Conservation (phyloP, 1,140 invertebrate genomes). For the Anastrepha obliqua region DNA sequence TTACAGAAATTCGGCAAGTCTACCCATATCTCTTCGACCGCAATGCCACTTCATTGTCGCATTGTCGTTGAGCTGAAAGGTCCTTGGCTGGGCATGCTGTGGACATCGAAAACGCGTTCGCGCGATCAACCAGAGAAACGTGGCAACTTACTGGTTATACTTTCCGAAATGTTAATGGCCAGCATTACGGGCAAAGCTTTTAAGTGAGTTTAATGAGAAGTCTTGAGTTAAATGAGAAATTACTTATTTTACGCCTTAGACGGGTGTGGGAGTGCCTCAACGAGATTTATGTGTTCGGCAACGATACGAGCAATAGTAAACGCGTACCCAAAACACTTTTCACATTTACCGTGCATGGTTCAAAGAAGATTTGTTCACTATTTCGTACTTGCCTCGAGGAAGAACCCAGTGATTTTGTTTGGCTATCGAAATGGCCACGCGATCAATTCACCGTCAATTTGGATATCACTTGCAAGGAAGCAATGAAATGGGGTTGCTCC, state of each 20-base stretch:
- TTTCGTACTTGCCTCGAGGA: constrained; percentile 54
- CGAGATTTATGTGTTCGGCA: constrained; percentile 56
- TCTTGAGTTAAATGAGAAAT: neutral
- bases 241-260: neutral
- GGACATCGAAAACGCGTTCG: constrained; percentile 52
- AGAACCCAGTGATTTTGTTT: constrained; percentile 44
- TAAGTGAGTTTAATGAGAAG: constrained; percentile 41
- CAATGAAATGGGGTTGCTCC: constrained; percentile 57
- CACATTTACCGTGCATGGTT: constrained; percentile 55
- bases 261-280: constrained; percentile 55
- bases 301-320: constrained; percentile 55
- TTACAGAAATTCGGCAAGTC: constrained; percentile 55
- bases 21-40: constrained; percentile 29
- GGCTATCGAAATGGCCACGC: constrained; percentile 55
- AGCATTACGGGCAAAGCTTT: constrained; percentile 51
- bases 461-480: constrained; percentile 55
- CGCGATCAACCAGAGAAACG: constrained; percentile 15
- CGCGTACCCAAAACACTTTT: constrained; percentile 46
- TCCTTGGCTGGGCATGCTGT: constrained; percentile 56
- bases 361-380: constrained; percentile 55
- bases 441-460: constrained; percentile 56
- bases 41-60: constrained; percentile 51
- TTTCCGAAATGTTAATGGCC: constrained; percentile 55
- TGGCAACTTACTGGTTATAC: constrained; percentile 53
- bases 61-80: constrained; percentile 55